These are phyloP conservation scores for Ispidina picta DNA, from an alignment of 2,797 vertebrate species.

Conservation along the genomic window DNA sequence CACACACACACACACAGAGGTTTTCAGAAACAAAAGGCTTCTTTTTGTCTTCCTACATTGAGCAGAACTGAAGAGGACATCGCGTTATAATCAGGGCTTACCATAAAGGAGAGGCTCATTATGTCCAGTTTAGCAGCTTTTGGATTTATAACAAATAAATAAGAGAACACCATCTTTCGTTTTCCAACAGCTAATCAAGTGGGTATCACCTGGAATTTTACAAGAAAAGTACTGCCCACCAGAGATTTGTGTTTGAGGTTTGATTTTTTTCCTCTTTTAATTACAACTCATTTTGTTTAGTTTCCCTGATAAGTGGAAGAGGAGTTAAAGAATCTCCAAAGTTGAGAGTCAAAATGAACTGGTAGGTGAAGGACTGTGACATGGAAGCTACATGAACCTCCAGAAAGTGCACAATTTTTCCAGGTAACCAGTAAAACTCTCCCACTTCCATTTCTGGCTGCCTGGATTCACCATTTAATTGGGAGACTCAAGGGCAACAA, in stretches of 20 bases:
- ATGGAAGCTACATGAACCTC: neutral
- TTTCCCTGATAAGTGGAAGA: neutral
- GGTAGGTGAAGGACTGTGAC: neutral
- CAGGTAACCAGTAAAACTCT: neutral
- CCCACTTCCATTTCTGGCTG: neutral
- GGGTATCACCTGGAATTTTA: neutral
- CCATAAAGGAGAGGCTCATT: neutral
- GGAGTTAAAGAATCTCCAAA: neutral
- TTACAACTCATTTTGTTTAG: neutral
- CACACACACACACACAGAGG: rapidly evolving
- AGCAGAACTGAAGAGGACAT: neutral
- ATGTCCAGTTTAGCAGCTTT: neutral
- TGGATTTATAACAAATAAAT: neutral
- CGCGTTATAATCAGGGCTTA: neutral
- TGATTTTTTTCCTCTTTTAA: neutral
- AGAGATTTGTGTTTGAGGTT: neutral
- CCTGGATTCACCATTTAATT: neutral
- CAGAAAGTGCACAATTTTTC: neutral
- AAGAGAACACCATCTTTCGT: neutral
- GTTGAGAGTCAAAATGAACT: neutral
- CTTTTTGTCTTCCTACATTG: neutral
- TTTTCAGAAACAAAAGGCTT: neutral
- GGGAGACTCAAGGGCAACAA: neutral
- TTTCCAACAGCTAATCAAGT: neutral
- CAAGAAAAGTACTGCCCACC: neutral